These are phyloP conservation scores for Miichthys miiuy DNA, from an alignment of 2,797 vertebrate genomes.

Conservation along the genomic window DNA sequence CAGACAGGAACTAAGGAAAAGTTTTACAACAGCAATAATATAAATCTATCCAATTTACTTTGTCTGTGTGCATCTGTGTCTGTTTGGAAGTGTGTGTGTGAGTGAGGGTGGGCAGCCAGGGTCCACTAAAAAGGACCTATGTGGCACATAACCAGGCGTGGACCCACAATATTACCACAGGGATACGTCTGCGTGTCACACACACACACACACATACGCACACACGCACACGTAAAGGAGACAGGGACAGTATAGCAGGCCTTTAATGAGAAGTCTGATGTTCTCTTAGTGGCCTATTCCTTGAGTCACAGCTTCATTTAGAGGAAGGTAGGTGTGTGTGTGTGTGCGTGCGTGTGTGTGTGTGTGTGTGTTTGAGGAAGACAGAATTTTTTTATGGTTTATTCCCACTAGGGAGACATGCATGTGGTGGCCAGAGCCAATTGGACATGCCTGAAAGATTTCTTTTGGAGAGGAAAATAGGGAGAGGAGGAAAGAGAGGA, in stretches of 20 bases:
- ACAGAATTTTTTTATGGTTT: slow-evolving; percentile 68
- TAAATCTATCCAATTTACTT: slow-evolving; percentile 78
- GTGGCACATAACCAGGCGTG: slow-evolving; percentile 75
- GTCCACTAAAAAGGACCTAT: slow-evolving; percentile 73
- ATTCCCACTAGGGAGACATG: slow-evolving; percentile 71
- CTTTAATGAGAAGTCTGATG: slow-evolving; percentile 85
- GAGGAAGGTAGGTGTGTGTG: slow-evolving; percentile 3
- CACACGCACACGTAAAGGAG: slow-evolving; percentile 23
- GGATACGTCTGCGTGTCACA: slow-evolving; percentile 43
- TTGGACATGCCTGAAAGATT: slow-evolving; percentile 81
- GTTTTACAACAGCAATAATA: slow-evolving; percentile 73
- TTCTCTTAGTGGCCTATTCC: slow-evolving; percentile 71
- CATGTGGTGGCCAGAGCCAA: slow-evolving; percentile 76
- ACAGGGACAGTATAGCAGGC: slow-evolving; percentile 78
- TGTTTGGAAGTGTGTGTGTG: slow-evolving; percentile 44
- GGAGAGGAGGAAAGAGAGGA: slow-evolving; percentile 13
- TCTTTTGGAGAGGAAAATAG: slow-evolving; percentile 62
- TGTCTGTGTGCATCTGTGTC: slow-evolving; percentile 37
- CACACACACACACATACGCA: slow-evolving; percentile 9
- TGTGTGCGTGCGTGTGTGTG: slow-evolving; percentile 9
- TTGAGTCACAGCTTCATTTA: slow-evolving; percentile 76
- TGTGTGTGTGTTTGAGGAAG: slow-evolving; percentile 28
- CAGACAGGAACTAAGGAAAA: slow-evolving; percentile 45
- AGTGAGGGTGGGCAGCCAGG: slow-evolving; percentile 39
- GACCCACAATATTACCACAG: slow-evolving; percentile 63